A percentile compares a stretch with the other conserved stretches of the same genome.
These are phyloP conservation scores for Margarornis squamiger DNA, from an alignment of 2,797 vertebrate species.

Conservation along the genomic window DNA sequence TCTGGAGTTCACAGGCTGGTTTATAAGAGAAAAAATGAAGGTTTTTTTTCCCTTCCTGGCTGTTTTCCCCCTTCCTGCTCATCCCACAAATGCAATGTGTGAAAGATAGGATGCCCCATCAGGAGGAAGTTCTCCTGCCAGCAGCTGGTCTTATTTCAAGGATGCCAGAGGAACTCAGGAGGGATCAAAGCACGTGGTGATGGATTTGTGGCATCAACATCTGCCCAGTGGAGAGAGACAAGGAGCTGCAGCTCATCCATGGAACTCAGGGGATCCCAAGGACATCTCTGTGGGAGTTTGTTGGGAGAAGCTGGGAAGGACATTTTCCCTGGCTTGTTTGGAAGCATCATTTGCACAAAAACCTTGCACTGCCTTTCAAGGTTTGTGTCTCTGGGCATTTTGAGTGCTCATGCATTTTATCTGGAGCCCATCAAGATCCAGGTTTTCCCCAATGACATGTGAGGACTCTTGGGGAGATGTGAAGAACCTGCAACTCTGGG, in stretches of 20 bases:
- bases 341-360: background rate
- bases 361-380: background rate
- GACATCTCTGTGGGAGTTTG: too few species aligned
- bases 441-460: background rate
- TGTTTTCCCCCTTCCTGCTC: background rate
- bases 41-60: rapidly evolving
- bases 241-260: too few species aligned
- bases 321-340: background rate
- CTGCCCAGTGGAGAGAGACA: too few species aligned
- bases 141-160: background rate
- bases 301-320: too few species aligned
- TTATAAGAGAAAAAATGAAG: background rate
- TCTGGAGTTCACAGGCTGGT: background rate
- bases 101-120: background rate
- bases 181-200: background rate
- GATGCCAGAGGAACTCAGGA: background rate
- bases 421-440: background rate
- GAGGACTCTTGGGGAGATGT: background rate
- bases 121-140: background rate
- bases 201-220: background rate
- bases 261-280: too few species aligned
- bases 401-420: background rate
- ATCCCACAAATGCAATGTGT: background rate
- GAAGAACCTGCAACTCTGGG: background rate
- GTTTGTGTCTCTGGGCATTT: background rate